phyloP scores from a whole-genome alignment of 2,113 vertebrate species.

The Phyllostomus discolor region DNA sequence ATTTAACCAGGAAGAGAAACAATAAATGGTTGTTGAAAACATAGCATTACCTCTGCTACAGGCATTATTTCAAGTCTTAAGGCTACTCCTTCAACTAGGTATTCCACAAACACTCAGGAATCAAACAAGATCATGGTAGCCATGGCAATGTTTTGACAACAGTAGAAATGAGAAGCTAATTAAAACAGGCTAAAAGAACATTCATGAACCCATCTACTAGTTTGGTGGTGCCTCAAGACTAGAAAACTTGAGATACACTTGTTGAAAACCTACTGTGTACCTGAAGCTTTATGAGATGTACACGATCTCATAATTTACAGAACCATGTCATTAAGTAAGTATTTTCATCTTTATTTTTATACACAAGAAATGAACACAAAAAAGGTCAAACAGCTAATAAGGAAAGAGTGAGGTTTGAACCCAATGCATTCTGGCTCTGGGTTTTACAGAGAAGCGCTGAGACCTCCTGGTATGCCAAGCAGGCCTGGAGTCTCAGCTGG shows the following conservation, averaged over 20 bases:
- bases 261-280: background rate
- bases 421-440: background rate
- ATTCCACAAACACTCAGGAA: background rate
- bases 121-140: background rate
- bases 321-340: background rate
- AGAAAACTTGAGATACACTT: background rate
- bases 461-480: background rate
- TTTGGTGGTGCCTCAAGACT: background rate
- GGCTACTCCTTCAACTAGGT: background rate
- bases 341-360: background rate
- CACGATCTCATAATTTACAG: background rate
- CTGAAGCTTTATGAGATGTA: accelerated
- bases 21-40: background rate
- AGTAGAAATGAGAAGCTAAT: background rate
- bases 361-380: background rate
- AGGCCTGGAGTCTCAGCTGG: slow-evolving; percentile 66
- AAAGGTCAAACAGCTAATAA: background rate
- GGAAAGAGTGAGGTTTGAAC: background rate
- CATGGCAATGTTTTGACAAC: background rate
- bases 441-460: background rate
- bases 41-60: background rate
- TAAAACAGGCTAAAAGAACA: background rate
- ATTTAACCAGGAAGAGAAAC: background rate
- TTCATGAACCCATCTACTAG: background rate
- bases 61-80: background rate